Conservation (phyloP, 1,140 invertebrate species). For the Drosophila oshimai region DNA sequence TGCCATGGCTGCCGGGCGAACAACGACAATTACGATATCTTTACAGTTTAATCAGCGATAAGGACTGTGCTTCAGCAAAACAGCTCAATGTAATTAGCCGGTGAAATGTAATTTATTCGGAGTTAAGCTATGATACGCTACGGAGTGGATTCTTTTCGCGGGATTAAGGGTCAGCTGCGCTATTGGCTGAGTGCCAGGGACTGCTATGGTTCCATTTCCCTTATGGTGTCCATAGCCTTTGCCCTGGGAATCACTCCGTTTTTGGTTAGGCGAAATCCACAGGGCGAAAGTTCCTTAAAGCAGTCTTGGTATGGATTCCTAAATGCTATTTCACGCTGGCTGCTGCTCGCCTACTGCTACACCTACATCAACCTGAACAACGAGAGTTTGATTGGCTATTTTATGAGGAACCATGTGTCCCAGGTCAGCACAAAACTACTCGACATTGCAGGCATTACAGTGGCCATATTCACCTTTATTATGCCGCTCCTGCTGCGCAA, state of each 20-base stretch:
- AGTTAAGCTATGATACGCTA: slow-evolving; percentile 13
- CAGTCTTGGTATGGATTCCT: slow-evolving; percentile 54
- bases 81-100: slow-evolving; percentile 15
- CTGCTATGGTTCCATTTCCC: slow-evolving; percentile 39
- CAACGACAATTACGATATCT: slow-evolving; percentile 5
- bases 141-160: background rate
- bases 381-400: slow-evolving; percentile 62
- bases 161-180: background rate
- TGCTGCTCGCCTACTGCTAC: slow-evolving; percentile 54
- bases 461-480: slow-evolving; percentile 46
- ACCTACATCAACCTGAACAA: slow-evolving; percentile 4
- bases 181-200: slow-evolving; percentile 30
- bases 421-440: slow-evolving; percentile 38
- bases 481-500: slow-evolving; percentile 38
- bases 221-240: slow-evolving; percentile 35
- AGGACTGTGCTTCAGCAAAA: background rate
- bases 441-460: slow-evolving; percentile 36
- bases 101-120: slow-evolving; percentile 12
- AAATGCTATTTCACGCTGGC: slow-evolving; percentile 55
- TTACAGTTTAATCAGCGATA: slow-evolving; percentile 33
- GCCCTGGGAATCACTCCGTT: slow-evolving; percentile 49
- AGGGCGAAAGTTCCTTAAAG: slow-evolving; percentile 4
- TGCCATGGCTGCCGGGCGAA: background rate
- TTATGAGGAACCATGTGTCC: slow-evolving; percentile 56
- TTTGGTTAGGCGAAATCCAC: slow-evolving; percentile 6